Evolutionary conservation across 2,888 invertebrate genomes (phyloP).

Genomic region (Ganaspis brasiliensis): DNA sequence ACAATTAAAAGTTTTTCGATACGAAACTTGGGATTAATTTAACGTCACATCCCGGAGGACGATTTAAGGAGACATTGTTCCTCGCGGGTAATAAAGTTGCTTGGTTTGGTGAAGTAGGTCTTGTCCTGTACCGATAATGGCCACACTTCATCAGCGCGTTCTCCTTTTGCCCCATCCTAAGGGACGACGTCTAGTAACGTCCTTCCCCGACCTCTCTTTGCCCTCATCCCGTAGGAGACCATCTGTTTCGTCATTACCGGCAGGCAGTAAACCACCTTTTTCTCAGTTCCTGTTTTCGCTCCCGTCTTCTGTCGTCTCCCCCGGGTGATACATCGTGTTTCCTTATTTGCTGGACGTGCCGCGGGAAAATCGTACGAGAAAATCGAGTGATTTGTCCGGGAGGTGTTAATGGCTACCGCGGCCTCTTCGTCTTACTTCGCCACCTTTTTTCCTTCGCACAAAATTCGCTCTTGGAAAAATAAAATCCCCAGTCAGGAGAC

Average conservation of each 20-base stretch:
- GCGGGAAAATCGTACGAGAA: constrained; percentile 79
- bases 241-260: constrained; percentile 81
- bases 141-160: constrained; percentile 78
- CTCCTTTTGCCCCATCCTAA: constrained; percentile 69
- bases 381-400: constrained; percentile 80
- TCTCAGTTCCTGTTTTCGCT: constrained; percentile 52
- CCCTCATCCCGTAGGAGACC: constrained; percentile 74
- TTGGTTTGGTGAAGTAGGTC: constrained; percentile 74
- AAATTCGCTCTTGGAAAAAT: constrained; percentile 61
- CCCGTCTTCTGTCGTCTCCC: constrained; percentile 73
- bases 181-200: constrained; percentile 64
- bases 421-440: constrained; percentile 15
- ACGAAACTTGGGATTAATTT: constrained; percentile 14
- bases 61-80: constrained; percentile 69
- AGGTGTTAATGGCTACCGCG: constrained; percentile 76
- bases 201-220: constrained; percentile 48
- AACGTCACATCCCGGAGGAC: constrained; percentile 61
- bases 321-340: constrained; percentile 80
- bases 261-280: constrained; percentile 78
- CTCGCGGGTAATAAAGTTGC: constrained; percentile 79
- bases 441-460: constrained; percentile 11
- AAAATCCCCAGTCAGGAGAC: constrained; percentile 57
- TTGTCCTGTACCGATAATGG: constrained; percentile 79
- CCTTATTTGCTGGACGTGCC: constrained; percentile 80
- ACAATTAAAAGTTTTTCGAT: not conserved